phyloP scores from a whole-genome alignment of 2,888 invertebrate species.

The Odontothrips loti region DNA sequence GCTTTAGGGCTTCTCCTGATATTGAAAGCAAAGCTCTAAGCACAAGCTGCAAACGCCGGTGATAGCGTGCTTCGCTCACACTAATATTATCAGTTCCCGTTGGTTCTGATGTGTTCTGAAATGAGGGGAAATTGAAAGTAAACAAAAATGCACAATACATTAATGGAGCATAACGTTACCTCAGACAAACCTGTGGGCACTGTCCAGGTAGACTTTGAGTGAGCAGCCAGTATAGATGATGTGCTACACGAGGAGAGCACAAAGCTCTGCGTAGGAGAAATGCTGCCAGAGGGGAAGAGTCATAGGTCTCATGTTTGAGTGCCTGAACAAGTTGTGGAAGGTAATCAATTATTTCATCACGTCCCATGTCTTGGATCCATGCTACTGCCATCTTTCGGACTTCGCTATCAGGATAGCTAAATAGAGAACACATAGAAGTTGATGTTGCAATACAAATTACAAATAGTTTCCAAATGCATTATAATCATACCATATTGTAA shows the following conservation, averaged over 20 bases:
- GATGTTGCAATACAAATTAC: slow-evolving; percentile 29
- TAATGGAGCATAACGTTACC: slow-evolving; percentile 4
- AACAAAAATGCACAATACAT: slow-evolving; percentile 22
- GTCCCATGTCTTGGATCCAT: slow-evolving; percentile 72
- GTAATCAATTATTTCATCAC: slow-evolving; percentile 85
- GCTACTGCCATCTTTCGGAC: slow-evolving; percentile 80
- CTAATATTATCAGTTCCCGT: slow-evolving; percentile 55
- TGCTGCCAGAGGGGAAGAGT: slow-evolving; percentile 78
- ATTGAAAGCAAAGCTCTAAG: slow-evolving; percentile 80
- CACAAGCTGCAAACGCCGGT: slow-evolving; percentile 75
- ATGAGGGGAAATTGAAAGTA: slow-evolving; percentile 28
- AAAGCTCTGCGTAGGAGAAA: slow-evolving; percentile 79
- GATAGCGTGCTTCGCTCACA: slow-evolving; percentile 66
- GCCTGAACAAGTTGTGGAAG: slow-evolving; percentile 92
- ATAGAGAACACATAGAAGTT: slow-evolving; percentile 36
- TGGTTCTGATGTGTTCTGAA: slow-evolving; percentile 49
- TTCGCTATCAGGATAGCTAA: slow-evolving; percentile 84
- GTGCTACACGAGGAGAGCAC: slow-evolving; percentile 84
- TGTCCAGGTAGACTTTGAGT: slow-evolving; percentile 77
- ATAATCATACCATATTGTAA: slow-evolving; percentile 29
- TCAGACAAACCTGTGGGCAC: slow-evolving; percentile 65
- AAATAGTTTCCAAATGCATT: slow-evolving; percentile 18
- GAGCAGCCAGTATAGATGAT: slow-evolving; percentile 90
- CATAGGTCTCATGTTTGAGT: slow-evolving; percentile 84
- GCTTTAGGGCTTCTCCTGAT: slow-evolving; percentile 75